Base-by-base conservation (phyloP, 2,113 vertebrate genomes). In the Phoenicopterus ruber region DNA sequence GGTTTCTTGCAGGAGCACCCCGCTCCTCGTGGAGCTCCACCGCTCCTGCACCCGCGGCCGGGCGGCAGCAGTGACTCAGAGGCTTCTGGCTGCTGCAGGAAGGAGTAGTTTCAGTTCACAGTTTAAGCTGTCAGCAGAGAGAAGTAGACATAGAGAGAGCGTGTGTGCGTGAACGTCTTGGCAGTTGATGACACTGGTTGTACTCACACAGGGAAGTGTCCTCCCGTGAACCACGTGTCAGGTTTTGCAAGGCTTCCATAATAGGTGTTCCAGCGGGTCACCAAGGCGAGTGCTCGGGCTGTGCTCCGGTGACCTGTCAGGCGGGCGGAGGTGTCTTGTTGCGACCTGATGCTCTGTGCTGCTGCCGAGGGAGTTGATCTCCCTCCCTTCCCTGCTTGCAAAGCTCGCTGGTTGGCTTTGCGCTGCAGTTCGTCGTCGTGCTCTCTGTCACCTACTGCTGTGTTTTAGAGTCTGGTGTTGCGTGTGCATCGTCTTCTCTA, bases 371-470 rank as follows among this genome's bases (percentile, higher is more conserved):
- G 40, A 72, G 42, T 31, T 0, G 0, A 54, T 49, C 25, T 61
- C 11, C 16, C 9, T 32, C 52, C 61, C 3, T 3, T 32, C 16
- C 16, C 13, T 0, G 11, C 36, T 58, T 19, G 15, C 29, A 29
- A 3, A 52, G 61, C 40, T 57, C 1, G 0, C 19, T 3, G 2
- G 18, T 6, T 81, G 52, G 46, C 52, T 86, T 63, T 49, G 59
- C 11, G 3, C 49, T 52, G 40, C 58, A 11, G 6, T 17, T 83
- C 0, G 0, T 11, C 11, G 38, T 44, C 0, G 0, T 17, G 40
- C 13, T 32, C 36, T 28, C 32, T 21, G 18, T 38, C 25, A 18
- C 26, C 25, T 59, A 2, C 10, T 24, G 5, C 54, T 28, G 18
- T 8, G 40, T 3, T 86, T 46, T 32, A 19, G 22, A 69, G 11